Conservation (phyloP, 2,888 invertebrate genomes). For the Dynastes maya region DNA sequence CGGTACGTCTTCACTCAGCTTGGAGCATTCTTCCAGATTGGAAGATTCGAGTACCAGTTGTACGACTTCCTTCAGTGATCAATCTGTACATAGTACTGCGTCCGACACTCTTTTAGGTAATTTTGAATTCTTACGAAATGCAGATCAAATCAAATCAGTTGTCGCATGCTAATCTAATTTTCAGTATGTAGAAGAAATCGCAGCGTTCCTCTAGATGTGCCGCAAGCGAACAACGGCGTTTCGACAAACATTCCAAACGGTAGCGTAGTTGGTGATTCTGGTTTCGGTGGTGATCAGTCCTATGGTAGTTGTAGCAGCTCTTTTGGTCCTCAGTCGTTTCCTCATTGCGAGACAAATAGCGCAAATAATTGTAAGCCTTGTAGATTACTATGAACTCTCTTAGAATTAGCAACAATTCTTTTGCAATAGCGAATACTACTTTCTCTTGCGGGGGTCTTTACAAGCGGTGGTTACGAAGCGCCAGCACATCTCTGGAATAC, state of each 20-base stretch:
- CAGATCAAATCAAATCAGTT: neutral
- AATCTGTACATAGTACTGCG: conserved; percentile 65
- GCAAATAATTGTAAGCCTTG: conserved; percentile 9
- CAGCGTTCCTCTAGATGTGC: conserved; percentile 63
- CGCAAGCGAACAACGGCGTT: conserved; percentile 46
- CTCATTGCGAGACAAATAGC: conserved; percentile 57
- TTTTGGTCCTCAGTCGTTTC: conserved; percentile 60
- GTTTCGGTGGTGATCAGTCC: conserved; percentile 63
- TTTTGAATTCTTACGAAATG: conserved; percentile 9
- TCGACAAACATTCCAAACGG: conserved; percentile 54
- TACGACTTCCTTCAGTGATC: conserved; percentile 63
- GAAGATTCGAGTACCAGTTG: conserved; percentile 66
- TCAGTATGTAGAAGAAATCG: conserved; percentile 62
- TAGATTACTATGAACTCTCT: neutral
- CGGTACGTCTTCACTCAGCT: conserved; percentile 56
- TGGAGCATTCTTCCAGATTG: conserved; percentile 63
- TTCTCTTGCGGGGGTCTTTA: conserved; percentile 72
- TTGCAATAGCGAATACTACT: conserved; percentile 25
- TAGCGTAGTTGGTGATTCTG: conserved; percentile 65
- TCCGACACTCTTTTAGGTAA: conserved; percentile 66
- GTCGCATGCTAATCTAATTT: conserved; percentile 27
- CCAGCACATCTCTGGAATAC: conserved; percentile 73
- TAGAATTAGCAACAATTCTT: neutral
- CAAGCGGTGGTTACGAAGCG: conserved; percentile 72
- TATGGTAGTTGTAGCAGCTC: conserved; percentile 62